phyloP scores from a whole-genome alignment of 2,113 vertebrate species.

The Oryzias javanicus region DNA sequence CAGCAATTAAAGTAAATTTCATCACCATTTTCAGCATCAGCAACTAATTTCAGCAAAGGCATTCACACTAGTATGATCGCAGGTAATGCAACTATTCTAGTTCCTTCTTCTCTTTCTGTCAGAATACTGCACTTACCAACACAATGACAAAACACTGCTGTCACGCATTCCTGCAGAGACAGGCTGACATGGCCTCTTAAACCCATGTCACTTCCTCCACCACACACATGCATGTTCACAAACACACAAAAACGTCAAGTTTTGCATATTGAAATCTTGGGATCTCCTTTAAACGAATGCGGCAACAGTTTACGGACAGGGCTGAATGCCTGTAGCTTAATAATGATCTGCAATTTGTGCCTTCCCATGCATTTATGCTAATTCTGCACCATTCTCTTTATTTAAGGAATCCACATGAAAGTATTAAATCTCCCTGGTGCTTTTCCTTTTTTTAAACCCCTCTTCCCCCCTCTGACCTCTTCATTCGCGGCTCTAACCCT shows the following conservation, averaged over 20 bases:
- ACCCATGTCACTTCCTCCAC: slow-evolving; percentile 39
- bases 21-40: no score
- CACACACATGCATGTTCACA: slow-evolving; percentile 13
- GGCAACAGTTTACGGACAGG: slow-evolving; percentile 29
- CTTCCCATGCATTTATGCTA: slow-evolving; percentile 14
- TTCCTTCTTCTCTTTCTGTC: slow-evolving; percentile 41
- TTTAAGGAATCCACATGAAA: slow-evolving; percentile 26
- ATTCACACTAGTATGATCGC: no score
- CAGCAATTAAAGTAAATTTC: no score
- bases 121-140: slow-evolving; percentile 63
- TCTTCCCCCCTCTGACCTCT: slow-evolving; percentile 37
- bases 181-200: slow-evolving; percentile 61
- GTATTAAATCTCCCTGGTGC: slow-evolving; percentile 8
- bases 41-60: no score
- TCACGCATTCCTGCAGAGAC: slow-evolving; percentile 64
- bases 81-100: no score
- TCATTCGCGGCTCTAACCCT: slow-evolving; percentile 50
- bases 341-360: slow-evolving; percentile 23
- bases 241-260: slow-evolving; percentile 9
- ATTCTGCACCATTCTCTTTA: neutral
- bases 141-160: slow-evolving; percentile 59
- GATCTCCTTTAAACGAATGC: slow-evolving; percentile 10
- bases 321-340: slow-evolving; percentile 20
- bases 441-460: slow-evolving; percentile 17
- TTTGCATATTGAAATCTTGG: slow-evolving; percentile 40